A percentile compares a stretch with the other conserved stretches of the same genome.
These are phyloP conservation scores for Silurus asotus DNA, from an alignment of 2,113 vertebrate genomes.

Conservation along the genomic window DNA sequence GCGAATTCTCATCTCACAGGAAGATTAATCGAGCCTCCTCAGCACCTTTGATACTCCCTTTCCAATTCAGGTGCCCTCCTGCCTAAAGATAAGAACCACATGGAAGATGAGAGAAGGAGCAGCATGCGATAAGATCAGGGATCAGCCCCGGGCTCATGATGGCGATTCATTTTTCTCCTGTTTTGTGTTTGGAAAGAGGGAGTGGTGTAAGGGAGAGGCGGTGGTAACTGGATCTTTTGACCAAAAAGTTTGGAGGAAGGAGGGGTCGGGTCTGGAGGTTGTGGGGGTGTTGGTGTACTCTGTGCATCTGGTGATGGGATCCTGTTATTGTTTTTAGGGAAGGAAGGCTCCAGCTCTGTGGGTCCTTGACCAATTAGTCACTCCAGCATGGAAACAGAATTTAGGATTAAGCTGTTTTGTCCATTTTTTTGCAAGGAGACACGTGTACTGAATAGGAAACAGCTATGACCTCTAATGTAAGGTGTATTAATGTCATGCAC, in stretches of 20 bases:
- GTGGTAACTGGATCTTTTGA: conserved; percentile 15
- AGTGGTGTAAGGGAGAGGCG: background rate
- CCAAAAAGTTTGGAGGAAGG: background rate
- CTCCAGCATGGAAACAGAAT: conserved; percentile 46
- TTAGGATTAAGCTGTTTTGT: conserved; percentile 37
- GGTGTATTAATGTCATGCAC: conserved; percentile 13
- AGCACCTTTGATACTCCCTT: conserved; percentile 28
- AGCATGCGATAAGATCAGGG: conserved; percentile 46
- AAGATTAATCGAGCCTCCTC: conserved; percentile 44
- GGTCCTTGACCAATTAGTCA: conserved; percentile 58
- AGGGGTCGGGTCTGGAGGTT: background rate
- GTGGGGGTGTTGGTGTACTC: conserved; percentile 1
- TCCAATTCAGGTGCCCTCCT: conserved; percentile 35
- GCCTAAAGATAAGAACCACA: conserved; percentile 53
- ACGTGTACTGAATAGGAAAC: conserved; percentile 44
- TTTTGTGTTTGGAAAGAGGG: conserved; percentile 21
- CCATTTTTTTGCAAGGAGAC: conserved; percentile 18
- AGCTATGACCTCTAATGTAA: background rate
- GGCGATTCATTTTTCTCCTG: conserved; percentile 37
- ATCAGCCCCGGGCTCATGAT: conserved; percentile 30
- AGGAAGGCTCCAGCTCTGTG: conserved; percentile 48
- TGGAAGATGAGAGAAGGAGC: conserved; percentile 18
- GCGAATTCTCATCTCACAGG: conserved; percentile 50
- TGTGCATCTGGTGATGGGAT: conserved; percentile 53
- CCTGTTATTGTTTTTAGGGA: conserved; percentile 59